Base-by-base conservation (phyloP, 2,888 invertebrate genomes). In the Drepana falcataria region DNA sequence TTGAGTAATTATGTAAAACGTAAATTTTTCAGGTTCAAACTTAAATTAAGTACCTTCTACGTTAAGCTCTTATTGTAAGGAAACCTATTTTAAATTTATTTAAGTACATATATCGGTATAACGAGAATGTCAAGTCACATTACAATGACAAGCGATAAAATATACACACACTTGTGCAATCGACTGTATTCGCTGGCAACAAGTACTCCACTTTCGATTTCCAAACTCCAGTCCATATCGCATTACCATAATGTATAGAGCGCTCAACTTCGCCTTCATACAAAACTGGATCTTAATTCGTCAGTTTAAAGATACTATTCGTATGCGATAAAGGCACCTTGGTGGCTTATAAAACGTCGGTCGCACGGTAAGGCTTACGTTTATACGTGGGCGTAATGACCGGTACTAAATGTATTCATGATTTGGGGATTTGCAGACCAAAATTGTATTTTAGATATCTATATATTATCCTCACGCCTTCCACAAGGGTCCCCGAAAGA, bases 121-220 rank as follows among this genome's bases (percentile, higher is more conserved):
- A 21, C 21, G 21, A 21, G 21, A 21, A 21, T 21, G 0, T 21
- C 21, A 21, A 21, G 21, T 21, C 21, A 21, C 21, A 21, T 21
- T 21, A 21, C 0, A 21, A 21, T 21, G 21, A 44, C 3, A 2
- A 5, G n/a, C 40, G 37, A 4, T 51, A 21, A 51, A 51, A 21
- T 7, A 4, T n/a, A 49, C 33, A 49, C 9, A 51, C 56, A 68
- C 63, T 73, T 71, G 57, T 66, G 53, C 54, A 35, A n/a, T 33
- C 54, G 60, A 59, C 56, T 48, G 66, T 75, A 69, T 70, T 75
- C 65, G 70, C 63, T 70, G 62, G 65, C 69, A 77, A 73, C 72
- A 79, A 77, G 78, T 77, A 77, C 71, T 74, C 72, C 77, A 86
- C 87, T 87, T 85, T 87, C 86, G 80, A 81, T 87, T 87, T 86